Evolutionary conservation across 2,888 invertebrate genomes (phyloP).

Genomic region (Sminthurides aquaticus): DNA sequence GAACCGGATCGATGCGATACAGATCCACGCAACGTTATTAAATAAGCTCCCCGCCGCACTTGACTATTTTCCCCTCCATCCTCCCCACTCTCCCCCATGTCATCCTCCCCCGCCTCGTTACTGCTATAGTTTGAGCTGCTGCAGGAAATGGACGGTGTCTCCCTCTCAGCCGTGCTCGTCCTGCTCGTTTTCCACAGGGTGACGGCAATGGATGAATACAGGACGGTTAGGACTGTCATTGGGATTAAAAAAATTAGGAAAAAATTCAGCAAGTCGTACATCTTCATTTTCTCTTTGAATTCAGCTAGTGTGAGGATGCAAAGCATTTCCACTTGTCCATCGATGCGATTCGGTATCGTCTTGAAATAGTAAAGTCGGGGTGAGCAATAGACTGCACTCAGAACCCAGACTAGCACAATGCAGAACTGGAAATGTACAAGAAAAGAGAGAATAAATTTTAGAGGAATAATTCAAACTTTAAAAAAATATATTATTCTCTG

Average conservation of each 20-base stretch:
- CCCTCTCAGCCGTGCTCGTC: neutral
- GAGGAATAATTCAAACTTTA: no score
- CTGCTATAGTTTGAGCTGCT: neutral
- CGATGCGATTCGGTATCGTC: conserved; percentile 57
- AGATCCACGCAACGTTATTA: neutral
- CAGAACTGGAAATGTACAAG: conserved; percentile 65
- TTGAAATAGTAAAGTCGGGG: conserved; percentile 78
- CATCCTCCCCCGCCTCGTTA: neutral
- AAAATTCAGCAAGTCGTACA: conserved; percentile 74
- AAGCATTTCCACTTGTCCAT: conserved; percentile 59
- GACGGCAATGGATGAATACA: conserved; percentile 77
- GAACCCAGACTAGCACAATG: conserved; percentile 71
- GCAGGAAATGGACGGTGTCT: neutral
- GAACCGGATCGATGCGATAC: neutral
- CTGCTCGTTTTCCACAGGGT: conserved; percentile 62
- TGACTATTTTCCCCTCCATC: neutral
- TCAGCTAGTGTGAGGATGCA: conserved; percentile 51
- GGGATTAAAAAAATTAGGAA: conserved; percentile 75
- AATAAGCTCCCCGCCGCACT: neutral
- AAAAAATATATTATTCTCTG: no score
- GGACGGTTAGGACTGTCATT: conserved; percentile 63
- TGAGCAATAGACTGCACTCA: conserved; percentile 72
- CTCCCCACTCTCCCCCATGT: neutral
- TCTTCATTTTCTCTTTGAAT: conserved; percentile 57
- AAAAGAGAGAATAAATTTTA: no score